Percentiles rank a stretch among this genome's conserved stretches.
Evolutionary conservation across 2,888 invertebrate species (phyloP).

Genomic region (Dioctria linearis): DNA sequence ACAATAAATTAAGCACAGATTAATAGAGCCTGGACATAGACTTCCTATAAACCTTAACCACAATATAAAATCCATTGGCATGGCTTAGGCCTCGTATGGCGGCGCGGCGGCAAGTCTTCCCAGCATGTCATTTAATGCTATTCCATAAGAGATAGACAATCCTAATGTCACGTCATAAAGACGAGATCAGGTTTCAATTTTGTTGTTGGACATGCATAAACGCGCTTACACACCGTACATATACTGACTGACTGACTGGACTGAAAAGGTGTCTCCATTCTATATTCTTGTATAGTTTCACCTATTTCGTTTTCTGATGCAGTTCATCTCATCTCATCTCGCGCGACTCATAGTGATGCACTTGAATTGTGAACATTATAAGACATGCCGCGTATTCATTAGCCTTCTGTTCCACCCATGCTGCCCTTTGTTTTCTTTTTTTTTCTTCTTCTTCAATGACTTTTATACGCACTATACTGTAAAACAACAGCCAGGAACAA

Average conservation of each 20-base stretch:
- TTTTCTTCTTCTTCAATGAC: background rate
- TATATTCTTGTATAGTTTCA: background rate
- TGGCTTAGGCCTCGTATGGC: too few relatives aligned
- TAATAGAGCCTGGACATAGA: slow-evolving; percentile 34
- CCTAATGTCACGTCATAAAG: background rate
- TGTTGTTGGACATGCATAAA: background rate
- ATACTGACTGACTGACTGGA: too few relatives aligned
- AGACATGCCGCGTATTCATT: slow-evolving; percentile 42
- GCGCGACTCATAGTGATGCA: slow-evolving; percentile 14
- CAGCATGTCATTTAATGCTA: slow-evolving; percentile 28
- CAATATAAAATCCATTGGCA: slow-evolving; percentile 5
- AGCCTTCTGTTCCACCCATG: slow-evolving; percentile 31
- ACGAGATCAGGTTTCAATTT: slow-evolving; percentile 38
- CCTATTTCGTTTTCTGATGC: background rate
- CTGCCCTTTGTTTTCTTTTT: slow-evolving; percentile 18
- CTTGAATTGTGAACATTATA: slow-evolving; percentile 33
- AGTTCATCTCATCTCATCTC: background rate
- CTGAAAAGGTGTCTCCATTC: background rate
- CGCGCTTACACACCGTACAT: too few relatives aligned
- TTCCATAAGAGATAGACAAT: slow-evolving; percentile 7
- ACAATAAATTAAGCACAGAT: slow-evolving; percentile 54
- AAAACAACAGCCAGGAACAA: background rate
- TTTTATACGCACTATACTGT: slow-evolving; percentile 21
- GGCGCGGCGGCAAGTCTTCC: slow-evolving; percentile 25
- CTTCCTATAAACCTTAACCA: slow-evolving; percentile 46